Base-by-base conservation (phyloP, 1,140 invertebrate species). In the Drusus annulatus region DNA sequence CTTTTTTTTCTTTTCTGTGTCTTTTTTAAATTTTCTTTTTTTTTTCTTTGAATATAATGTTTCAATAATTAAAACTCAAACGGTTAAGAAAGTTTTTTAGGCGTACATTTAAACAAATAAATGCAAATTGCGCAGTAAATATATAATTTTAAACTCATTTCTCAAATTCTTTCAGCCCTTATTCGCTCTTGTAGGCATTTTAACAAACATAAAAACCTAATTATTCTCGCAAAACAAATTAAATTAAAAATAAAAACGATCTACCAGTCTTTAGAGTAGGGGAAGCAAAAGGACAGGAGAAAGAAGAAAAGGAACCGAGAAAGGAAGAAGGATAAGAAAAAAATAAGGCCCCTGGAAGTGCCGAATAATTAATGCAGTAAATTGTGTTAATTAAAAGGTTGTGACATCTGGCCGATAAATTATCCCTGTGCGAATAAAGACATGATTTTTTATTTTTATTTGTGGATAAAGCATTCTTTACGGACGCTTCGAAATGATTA, bases 341-440 rank as follows among this genome's bases (percentile, higher is more conserved):
- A 45, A 69, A 7, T 25, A 58, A 79, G 68, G 69, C 76, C 19
- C 31, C 28, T 71, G 76, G 62, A 73, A 75, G 78, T 68, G 60
- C 51, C 75, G 58, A 79, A 82, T 82, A 82, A 82, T 79, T 77
- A 80, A 82, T 79, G 81, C 79, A 80, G 81, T 82, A 82, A 82
- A 82, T 82, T 82, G 81, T 80, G 78, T 82, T 80, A 82, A 82
- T 82, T 82, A 82, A 82, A 82, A 82, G 78, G 78, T 78, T 50
- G 60, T 78, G 81, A 82, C 78, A 76, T 82, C 73, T 79, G 69
- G 63, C 17, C 25, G 79, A 69, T 74, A 62, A 77, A 71, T 58
- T 52, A 73, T 17, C 23, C 23, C 73, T 13, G 31, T 31, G 21
- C 21, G 16, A 28, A 60, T 60, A 60, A 60, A 23, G 56, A 60